Conservation (phyloP, 2,888 invertebrate species). For the Unio pictorum region DNA sequence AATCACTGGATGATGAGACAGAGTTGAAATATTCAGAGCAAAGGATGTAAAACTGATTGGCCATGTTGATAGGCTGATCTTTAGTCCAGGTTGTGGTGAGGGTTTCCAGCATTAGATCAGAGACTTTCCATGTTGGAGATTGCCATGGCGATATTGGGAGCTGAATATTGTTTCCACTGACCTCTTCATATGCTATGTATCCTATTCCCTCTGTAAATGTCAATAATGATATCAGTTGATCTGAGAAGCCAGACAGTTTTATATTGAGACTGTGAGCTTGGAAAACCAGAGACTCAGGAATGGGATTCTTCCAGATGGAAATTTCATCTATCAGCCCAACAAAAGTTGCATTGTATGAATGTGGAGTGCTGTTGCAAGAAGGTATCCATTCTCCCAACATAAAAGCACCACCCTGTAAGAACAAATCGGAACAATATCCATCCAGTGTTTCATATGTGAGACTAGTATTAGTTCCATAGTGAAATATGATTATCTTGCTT, state of each 20-base stretch:
- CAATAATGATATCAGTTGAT: conserved; percentile 36
- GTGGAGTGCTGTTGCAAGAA: conserved; percentile 23
- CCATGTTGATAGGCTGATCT: conserved; percentile 7
- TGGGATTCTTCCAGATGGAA: conserved; percentile 44
- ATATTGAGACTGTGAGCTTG: conserved; percentile 50
- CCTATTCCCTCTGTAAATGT: conserved; percentile 52
- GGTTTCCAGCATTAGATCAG: conserved; percentile 35
- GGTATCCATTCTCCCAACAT: conserved; percentile 51
- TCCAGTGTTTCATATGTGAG: conserved; percentile 36
- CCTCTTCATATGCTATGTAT: conserved; percentile 35
- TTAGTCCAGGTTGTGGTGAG: conserved; percentile 13
- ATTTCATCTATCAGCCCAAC: conserved; percentile 47
- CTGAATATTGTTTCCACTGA: conserved; percentile 39
- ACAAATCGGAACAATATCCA: conserved; percentile 29
- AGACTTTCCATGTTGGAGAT: conserved; percentile 46
- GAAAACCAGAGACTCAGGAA: conserved; percentile 42
- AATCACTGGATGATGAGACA: conserved; percentile 18
- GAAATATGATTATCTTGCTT: conserved; percentile 32
- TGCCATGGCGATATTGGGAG: conserved; percentile 54
- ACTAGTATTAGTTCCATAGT: conserved; percentile 32
- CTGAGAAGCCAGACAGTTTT: conserved; percentile 41
- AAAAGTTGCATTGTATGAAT: conserved; percentile 27
- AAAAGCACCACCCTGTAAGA: conserved; percentile 39
- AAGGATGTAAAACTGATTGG: conserved; percentile 16
- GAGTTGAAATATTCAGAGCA: conserved; percentile 40